phyloP scores from a whole-genome alignment of 2,888 invertebrate species.

The Drosophila picticornis region DNA sequence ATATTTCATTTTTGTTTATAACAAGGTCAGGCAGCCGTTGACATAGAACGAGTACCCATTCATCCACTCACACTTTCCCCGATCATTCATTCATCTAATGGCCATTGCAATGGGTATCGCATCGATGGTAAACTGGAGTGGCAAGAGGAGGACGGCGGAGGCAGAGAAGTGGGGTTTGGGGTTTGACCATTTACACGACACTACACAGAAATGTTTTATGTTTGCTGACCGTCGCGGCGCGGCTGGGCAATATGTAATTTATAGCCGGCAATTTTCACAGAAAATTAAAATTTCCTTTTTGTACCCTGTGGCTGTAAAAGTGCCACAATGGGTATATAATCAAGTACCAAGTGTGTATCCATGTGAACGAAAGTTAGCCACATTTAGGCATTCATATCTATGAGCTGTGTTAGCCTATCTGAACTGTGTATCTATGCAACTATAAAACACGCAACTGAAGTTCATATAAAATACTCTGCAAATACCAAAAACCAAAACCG shows the following conservation, averaged over 20 bases:
- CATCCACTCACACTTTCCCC: slow-evolving; percentile 13
- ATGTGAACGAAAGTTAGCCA: neutral
- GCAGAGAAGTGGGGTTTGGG: neutral
- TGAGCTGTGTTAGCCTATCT: neutral
- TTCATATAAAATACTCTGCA: neutral
- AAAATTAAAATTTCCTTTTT: slow-evolving; percentile 63
- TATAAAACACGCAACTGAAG: neutral
- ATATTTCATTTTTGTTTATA: slow-evolving; percentile 33
- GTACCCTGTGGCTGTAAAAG: neutral
- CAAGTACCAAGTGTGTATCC: neutral
- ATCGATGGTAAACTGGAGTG: neutral
- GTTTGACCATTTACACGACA: slow-evolving; percentile 59
- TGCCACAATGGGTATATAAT: slow-evolving; percentile 6
- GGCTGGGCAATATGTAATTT: slow-evolving; percentile 65
- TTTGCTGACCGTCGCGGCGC: slow-evolving; percentile 38
- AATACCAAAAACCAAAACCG: neutral
- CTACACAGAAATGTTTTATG: slow-evolving; percentile 68
- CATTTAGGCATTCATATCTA: neutral
- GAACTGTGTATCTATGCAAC: neutral
- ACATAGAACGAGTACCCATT: slow-evolving; percentile 2
- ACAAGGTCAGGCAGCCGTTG: slow-evolving; percentile 24
- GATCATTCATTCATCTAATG: slow-evolving; percentile 45
- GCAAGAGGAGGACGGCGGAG: neutral
- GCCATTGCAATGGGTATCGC: slow-evolving; percentile 9
- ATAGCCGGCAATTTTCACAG: slow-evolving; percentile 68